Evolutionary conservation across 2,113 vertebrate species (phyloP).

Genomic region (Hippocampus guttulatus): DNA sequence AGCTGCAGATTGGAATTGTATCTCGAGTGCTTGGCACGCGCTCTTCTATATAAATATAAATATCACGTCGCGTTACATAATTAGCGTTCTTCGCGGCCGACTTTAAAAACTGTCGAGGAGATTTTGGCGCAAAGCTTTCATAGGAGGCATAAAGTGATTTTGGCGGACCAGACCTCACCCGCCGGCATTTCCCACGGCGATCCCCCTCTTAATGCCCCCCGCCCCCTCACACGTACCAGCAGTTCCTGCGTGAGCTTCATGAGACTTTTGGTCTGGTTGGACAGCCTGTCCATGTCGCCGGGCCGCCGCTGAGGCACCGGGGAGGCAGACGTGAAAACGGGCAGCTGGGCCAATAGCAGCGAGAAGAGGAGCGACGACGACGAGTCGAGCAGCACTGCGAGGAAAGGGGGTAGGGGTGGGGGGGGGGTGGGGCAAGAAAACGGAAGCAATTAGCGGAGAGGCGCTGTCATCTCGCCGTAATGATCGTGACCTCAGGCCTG

Average conservation of each 20-base stretch:
- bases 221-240: slow-evolving; percentile 63
- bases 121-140: neutral
- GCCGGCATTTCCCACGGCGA: neutral
- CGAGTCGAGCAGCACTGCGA: slow-evolving; percentile 74
- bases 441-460: slow-evolving; percentile 64
- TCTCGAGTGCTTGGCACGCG: too few species aligned
- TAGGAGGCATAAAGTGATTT: neutral
- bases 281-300: slow-evolving; percentile 72
- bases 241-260: slow-evolving; percentile 74
- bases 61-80: neutral
- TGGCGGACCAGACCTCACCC: neutral
- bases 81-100: neutral
- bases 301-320: slow-evolving; percentile 60
- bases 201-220: neutral
- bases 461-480: slow-evolving; percentile 60
- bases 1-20: neutral
- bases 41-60: too few species aligned
- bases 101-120: neutral
- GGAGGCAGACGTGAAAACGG: slow-evolving; percentile 65
- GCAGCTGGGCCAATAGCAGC: slow-evolving; percentile 74
- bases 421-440: slow-evolving; percentile 28
- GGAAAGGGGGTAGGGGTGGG: neutral
- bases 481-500: slow-evolving; percentile 58
- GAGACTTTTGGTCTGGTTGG: slow-evolving; percentile 76
- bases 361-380: slow-evolving; percentile 73